Conservation (phyloP, 2,113 vertebrate genomes). For the Ceuthmochares aereus region DNA sequence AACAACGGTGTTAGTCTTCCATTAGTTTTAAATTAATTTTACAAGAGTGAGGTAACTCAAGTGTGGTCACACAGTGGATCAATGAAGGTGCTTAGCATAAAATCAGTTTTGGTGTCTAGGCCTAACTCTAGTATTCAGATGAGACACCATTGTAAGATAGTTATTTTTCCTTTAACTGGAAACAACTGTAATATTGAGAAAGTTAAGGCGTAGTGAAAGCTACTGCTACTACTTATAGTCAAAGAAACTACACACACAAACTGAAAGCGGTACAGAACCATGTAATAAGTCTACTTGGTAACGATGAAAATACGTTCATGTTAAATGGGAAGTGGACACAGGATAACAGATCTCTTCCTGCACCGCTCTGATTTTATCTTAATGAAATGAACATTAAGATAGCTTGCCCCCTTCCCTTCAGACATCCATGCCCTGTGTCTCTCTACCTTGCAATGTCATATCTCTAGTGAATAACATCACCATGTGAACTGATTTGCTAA, state of each 20-base stretch:
- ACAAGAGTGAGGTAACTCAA: not conserved
- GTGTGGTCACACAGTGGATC: not conserved
- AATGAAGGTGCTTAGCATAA: not conserved
- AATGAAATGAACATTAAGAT: not conserved
- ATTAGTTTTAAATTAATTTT: not conserved
- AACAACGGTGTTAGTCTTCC: not conserved
- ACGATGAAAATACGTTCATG: not conserved
- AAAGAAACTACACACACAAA: not conserved
- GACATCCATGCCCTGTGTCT: not conserved
- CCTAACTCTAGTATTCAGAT: not conserved
- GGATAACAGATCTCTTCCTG: not conserved
- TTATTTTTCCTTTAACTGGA: not conserved
- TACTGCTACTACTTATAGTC: not conserved
- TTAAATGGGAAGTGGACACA: fast-evolving
- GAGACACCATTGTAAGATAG: not conserved
- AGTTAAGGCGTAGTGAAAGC: not conserved
- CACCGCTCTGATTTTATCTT: not conserved
- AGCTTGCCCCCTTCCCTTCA: not conserved
- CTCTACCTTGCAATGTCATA: not conserved
- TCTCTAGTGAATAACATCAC: not conserved
- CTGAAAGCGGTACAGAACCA: not conserved
- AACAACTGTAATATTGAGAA: not conserved
- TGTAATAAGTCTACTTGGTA: not conserved
- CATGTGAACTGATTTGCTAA: not conserved
- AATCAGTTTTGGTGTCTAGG: not conserved